Evolutionary conservation across 2,888 invertebrate genomes (phyloP).

Genomic region (Calameuta idolon): DNA sequence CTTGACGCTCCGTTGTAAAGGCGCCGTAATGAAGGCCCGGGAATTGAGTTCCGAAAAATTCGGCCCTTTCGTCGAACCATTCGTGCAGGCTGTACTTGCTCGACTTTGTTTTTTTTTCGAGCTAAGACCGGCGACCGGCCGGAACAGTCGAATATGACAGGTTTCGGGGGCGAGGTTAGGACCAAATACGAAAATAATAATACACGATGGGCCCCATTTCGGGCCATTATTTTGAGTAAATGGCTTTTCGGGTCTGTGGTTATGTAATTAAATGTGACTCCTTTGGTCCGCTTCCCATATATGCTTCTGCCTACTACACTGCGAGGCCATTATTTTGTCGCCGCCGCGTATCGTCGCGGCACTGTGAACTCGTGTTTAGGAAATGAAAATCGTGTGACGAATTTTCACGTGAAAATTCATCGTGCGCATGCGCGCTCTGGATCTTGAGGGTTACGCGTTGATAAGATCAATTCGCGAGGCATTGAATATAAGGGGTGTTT

Average conservation of each 20-base stretch:
- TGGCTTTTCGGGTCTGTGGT: conserved; percentile 21
- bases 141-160: conserved; percentile 2
- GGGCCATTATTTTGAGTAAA: conserved; percentile 25
- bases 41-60: background rate
- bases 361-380: background rate
- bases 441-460: no score
- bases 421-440: background rate
- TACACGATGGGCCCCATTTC: conserved; percentile 21
- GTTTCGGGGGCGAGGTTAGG: conserved; percentile 13
- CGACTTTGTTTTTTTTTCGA: background rate
- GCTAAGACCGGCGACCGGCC: background rate
- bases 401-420: background rate
- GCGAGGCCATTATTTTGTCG: conserved; percentile 7
- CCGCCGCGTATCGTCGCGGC: background rate
- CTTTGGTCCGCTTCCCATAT: conserved; percentile 8
- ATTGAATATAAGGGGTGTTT: no score
- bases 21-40: background rate
- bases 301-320: conserved; percentile 19
- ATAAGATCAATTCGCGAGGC: no score
- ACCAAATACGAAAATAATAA: conserved; percentile 27
- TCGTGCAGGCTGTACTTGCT: background rate
- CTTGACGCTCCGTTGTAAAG: background rate
- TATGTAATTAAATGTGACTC: conserved; percentile 25
- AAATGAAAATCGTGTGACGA: background rate
- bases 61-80: background rate